Base-by-base conservation (phyloP, 2,113 vertebrate species). In the Coryphaenoides rupestris region DNA sequence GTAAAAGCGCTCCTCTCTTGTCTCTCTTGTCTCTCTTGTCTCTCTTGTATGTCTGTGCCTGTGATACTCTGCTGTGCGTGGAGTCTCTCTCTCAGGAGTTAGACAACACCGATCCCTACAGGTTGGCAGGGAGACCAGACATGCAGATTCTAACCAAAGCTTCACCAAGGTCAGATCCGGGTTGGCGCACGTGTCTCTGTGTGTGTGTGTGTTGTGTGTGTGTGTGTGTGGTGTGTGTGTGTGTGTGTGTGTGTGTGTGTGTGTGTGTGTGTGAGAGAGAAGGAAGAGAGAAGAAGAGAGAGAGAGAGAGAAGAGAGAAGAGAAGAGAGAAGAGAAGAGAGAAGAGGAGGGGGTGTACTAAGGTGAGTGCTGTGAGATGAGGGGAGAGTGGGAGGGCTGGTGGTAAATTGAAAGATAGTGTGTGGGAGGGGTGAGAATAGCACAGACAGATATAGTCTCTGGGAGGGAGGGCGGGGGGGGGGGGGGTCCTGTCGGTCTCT, bases 351-450 rank as follows among this genome's bases (percentile, higher is more conserved):
- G 33, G 13, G 33, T 46, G 17, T 21, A 50, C 33, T 40, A 40
- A 64, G 66, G 67, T 24, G 55, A 58, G 71, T 74, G 46, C 22
- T 61, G 55, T 0, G 12, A 81, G 66, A 71, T 21, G 15, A 67
- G 65, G n/a, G 58, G 79, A 65, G 62, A 79, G 71, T 24, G 2
- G 55, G 63, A 74, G 70, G 14, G 68, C 70, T 50, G 63, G 68
- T 70, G 78, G 21, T 60, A 81, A 70, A 78, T 69, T 73, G 62
- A 72, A 77, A 73, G 61, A 62, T 72, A 60, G 66, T 59, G 46
- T 1, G 69, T 74, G 68, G 65, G 61, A 78, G 66, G 76, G 69
- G 73, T 74, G 77, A 79, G 79, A 84, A 69, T 72, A n/a, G 57
- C 26, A 4, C 21, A 17, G 40, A 69, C 28, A 49, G 59, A 56